Percentiles rank a stretch among this genome's conserved stretches.
phyloP scores from a whole-genome alignment of 2,113 vertebrate genomes.

The Cisticola juncidis region DNA sequence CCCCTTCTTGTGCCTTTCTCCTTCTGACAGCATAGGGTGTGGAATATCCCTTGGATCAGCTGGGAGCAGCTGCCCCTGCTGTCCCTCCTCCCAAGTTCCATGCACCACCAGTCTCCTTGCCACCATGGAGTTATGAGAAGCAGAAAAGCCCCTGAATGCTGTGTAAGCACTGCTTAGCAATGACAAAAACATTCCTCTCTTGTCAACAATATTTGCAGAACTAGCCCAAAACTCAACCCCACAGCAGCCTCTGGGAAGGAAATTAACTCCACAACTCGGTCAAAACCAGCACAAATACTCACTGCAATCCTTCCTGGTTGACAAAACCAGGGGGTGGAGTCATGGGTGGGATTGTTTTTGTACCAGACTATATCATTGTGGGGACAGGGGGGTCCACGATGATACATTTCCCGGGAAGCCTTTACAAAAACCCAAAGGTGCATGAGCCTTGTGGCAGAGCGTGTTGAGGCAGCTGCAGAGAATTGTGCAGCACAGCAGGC shows the following conservation, averaged over 20 bases:
- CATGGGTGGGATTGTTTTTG: conserved; percentile 79
- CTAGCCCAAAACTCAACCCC: not conserved
- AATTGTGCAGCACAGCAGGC: not conserved
- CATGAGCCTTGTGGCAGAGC: not conserved
- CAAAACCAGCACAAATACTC: not conserved
- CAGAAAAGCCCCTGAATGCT: not conserved
- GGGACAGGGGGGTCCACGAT: conserved; percentile 85
- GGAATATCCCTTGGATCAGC: not conserved
- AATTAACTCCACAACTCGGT: not conserved
- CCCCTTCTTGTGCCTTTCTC: fast-evolving
- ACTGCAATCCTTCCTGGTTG: not conserved
- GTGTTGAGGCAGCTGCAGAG: not conserved
- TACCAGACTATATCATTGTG: conserved; percentile 83
- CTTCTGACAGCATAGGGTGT: too few relatives aligned
- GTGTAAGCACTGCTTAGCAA: not conserved
- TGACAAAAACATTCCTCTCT: too few relatives aligned
- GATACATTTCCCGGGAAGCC: conserved; percentile 77
- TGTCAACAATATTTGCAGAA: not conserved
- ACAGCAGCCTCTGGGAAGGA: not conserved
- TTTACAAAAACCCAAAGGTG: conserved; percentile 87
- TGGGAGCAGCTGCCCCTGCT: not conserved
- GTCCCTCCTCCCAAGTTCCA: too few relatives aligned
- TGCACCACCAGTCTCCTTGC: not conserved
- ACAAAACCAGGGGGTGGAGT: not conserved
- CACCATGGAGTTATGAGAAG: not conserved